phyloP scores from a whole-genome alignment of 2,888 invertebrate species.

The Alviniconcha strummeri region DNA sequence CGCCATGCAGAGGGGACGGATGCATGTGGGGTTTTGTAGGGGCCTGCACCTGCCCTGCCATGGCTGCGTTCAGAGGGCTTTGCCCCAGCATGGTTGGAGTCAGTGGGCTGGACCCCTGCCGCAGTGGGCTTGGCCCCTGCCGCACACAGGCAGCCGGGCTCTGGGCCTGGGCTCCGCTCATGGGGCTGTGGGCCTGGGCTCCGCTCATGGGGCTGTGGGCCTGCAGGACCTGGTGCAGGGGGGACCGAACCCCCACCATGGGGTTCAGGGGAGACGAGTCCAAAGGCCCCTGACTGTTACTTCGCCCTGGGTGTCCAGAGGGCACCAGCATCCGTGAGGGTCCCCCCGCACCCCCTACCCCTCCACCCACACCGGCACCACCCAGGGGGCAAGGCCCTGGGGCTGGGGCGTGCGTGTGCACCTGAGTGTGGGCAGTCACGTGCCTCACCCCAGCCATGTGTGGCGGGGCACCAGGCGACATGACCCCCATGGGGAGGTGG shows the following conservation, averaged over 20 bases:
- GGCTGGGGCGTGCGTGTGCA: slow-evolving; percentile 8
- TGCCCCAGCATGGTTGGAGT: slow-evolving; percentile 7
- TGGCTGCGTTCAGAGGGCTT: slow-evolving; percentile 7
- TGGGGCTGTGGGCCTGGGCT: slow-evolving; percentile 8
- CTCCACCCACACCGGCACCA: slow-evolving; percentile 21
- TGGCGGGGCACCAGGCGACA: slow-evolving; percentile 21
- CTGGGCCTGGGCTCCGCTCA: background rate
- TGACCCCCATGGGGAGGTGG: slow-evolving; percentile 24
- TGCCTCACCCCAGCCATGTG: slow-evolving; percentile 22
- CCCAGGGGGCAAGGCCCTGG: slow-evolving; percentile 8
- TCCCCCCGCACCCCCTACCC: background rate
- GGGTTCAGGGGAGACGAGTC: slow-evolving; percentile 12
- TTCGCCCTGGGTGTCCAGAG: slow-evolving; percentile 18
- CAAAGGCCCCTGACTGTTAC: slow-evolving; percentile 22
- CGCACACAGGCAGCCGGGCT: background rate
- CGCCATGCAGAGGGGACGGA: slow-evolving; percentile 33
- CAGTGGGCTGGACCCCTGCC: background rate
- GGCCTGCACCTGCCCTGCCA: background rate
- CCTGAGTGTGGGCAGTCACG: slow-evolving; percentile 26
- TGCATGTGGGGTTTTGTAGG: slow-evolving; percentile 29
- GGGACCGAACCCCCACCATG: background rate
- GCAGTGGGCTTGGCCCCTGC: background rate
- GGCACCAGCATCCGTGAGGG: slow-evolving; percentile 6
- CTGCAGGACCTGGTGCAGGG: background rate
- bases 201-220: background rate